phyloP scores from a whole-genome alignment of 2,113 vertebrate genomes.

The Pelobates fuscus region DNA sequence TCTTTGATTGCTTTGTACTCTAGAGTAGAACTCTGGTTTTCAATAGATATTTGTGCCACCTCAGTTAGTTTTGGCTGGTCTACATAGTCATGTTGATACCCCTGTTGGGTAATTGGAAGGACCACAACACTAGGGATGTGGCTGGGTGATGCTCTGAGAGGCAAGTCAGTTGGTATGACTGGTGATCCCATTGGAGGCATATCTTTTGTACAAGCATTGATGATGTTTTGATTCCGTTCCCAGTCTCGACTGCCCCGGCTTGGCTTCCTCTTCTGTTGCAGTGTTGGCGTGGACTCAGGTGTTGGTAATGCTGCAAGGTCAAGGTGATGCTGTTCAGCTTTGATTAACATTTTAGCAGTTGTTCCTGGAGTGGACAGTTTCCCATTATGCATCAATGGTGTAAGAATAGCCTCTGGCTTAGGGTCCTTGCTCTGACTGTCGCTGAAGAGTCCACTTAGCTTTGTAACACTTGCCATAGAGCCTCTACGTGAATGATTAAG shows the following conservation, averaged over 20 bases:
- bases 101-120: conserved; percentile 88
- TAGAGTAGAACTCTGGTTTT: conserved; percentile 90
- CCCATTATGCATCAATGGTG: conserved; percentile 94
- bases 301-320: conserved; percentile 91
- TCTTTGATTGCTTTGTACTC: conserved; percentile 93
- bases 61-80: conserved; percentile 87
- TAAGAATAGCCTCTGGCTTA: conserved; percentile 89
- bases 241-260: conserved; percentile 91
- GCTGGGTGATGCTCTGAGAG: conserved; percentile 89
- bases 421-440: conserved; percentile 92
- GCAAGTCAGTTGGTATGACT: conserved; percentile 90
- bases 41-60: conserved; percentile 75
- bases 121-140: conserved; percentile 96
- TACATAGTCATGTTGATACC: conserved; percentile 93
- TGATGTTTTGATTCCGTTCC: conserved; percentile 96
- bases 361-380: conserved; percentile 79
- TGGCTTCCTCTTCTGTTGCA: conserved; percentile 93
- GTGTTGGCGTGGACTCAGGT: conserved; percentile 90
- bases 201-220: conserved; percentile 96
- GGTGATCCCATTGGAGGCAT: conserved; percentile 83
- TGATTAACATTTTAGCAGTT: conserved; percentile 88
- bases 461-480: conserved; percentile 98
- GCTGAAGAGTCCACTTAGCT: conserved; percentile 91
- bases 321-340: conserved; percentile 94
- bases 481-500: conserved; percentile 80